These are phyloP conservation scores for Hippocampus abdominalis DNA, from an alignment of 2,113 vertebrate genomes.

Conservation along the genomic window DNA sequence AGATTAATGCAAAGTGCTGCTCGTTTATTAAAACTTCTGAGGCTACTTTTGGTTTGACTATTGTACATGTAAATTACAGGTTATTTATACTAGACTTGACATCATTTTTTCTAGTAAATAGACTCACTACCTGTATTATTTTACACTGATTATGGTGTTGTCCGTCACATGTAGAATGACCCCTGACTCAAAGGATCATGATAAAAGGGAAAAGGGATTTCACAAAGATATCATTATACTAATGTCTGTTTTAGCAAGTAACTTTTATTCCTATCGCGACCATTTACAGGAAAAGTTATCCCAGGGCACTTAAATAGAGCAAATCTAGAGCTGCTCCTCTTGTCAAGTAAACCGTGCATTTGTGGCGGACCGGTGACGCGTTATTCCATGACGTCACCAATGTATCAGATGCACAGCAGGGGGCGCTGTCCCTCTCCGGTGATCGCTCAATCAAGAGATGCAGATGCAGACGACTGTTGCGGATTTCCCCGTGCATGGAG, in stretches of 20 bases:
- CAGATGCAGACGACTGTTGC: constrained; percentile 45
- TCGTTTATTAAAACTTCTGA: too few species aligned
- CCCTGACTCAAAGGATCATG: too few species aligned
- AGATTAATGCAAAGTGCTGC: too few species aligned
- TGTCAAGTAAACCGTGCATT: neutral
- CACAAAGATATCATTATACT: neutral
- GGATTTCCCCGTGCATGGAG: constrained; percentile 28
- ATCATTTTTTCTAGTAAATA: too few species aligned
- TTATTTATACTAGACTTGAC: too few species aligned
- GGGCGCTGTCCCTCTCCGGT: constrained; percentile 58
- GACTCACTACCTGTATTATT: too few species aligned
- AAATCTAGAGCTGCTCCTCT: too few species aligned
- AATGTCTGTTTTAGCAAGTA: neutral
- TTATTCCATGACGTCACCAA: constrained; percentile 66
- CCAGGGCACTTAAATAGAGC: neutral
- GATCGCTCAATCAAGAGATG: constrained; percentile 3
- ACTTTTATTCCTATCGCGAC: neutral
- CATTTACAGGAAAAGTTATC: neutral
- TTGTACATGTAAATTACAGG: too few species aligned
- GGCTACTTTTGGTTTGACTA: too few species aligned
- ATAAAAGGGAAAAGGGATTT: neutral
- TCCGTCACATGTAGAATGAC: too few species aligned
- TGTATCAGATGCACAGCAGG: constrained; percentile 56
- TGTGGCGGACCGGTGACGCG: neutral
- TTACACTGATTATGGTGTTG: too few species aligned